A percentile compares a stretch with the other conserved stretches of the same genome.
phyloP scores from a whole-genome alignment of 2,113 vertebrate species.

The Cromileptes altivelis region DNA sequence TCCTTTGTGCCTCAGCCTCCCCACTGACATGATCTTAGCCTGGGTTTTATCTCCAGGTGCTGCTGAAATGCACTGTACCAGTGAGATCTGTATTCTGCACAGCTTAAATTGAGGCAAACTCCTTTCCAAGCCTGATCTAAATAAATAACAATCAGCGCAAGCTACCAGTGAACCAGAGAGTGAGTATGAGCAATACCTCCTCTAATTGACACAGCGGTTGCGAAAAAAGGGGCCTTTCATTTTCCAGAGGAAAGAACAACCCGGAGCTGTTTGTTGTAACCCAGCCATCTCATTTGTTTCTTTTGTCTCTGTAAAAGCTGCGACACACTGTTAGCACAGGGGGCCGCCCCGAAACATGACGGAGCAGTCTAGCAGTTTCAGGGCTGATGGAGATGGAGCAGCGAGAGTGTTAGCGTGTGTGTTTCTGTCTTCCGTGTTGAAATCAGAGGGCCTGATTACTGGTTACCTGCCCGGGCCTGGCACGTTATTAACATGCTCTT shows the following conservation, averaged over 20 bases:
- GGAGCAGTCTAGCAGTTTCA: constrained; percentile 54
- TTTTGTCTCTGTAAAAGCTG: constrained; percentile 74
- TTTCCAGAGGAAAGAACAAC: constrained; percentile 70
- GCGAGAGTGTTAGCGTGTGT: constrained; percentile 40
- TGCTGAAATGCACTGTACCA: constrained; percentile 22
- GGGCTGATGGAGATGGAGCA: constrained; percentile 71
- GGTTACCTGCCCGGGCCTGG: constrained; percentile 72
- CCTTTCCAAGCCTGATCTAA: constrained; percentile 47
- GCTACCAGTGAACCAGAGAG: constrained; percentile 53
- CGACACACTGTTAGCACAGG: constrained; percentile 71
- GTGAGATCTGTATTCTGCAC: constrained; percentile 13
- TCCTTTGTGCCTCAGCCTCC: constrained; percentile 52
- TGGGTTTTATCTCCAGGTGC: constrained; percentile 52
- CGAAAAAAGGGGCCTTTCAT: constrained; percentile 59
- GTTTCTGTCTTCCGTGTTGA: constrained; percentile 63
- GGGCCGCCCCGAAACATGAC: constrained; percentile 65
- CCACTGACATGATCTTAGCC: constrained; percentile 44
- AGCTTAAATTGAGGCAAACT: constrained; percentile 36
- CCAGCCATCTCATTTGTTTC: constrained; percentile 78
- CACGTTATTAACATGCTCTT: constrained; percentile 78
- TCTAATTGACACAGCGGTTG: constrained; percentile 68
- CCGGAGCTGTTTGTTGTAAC: constrained; percentile 75
- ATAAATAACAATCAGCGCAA: constrained; percentile 69
- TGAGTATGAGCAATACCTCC: constrained; percentile 55
- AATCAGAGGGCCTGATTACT: constrained; percentile 79